Conservation (phyloP, 1,140 invertebrate species). For the Eumaeus atala region DNA sequence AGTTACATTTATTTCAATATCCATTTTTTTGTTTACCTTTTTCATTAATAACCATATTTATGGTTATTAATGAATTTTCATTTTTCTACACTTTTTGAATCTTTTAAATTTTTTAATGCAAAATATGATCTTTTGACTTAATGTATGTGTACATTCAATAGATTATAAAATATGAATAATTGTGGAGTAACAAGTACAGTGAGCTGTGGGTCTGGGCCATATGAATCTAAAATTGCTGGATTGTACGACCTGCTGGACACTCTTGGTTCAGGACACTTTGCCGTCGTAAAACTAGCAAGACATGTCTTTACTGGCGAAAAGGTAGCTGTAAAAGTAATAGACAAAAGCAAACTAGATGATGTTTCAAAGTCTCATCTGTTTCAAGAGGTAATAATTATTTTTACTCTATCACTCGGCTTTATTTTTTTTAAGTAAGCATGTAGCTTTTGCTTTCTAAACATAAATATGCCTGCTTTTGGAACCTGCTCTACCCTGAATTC, state of each 20-base stretch:
- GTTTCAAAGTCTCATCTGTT: constrained; percentile 97
- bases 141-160: neutral
- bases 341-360: constrained; percentile 98
- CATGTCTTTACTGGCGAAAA: constrained; percentile 99
- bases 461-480: no score
- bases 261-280: constrained; percentile 96
- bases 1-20: neutral
- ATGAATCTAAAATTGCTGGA: constrained; percentile 95
- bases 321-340: constrained; percentile 96
- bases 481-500: no score
- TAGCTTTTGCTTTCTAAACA: no score
- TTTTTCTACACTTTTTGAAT: no score
- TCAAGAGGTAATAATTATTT: constrained; percentile 83
- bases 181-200: constrained; percentile 44
- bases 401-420: neutral
- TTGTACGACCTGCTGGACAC: constrained; percentile 97
- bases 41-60: constrained; percentile 5
- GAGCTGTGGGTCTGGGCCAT: constrained; percentile 59
- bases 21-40: constrained; percentile 5
- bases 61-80: no score
- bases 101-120: constrained; percentile 3
- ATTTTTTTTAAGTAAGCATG: no score
- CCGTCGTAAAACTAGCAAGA: constrained; percentile 97
- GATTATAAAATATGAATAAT: constrained; percentile 51
- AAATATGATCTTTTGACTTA: neutral